Percentiles rank a stretch among this genome's conserved stretches.
These are phyloP conservation scores for Willisornis vidua DNA, from an alignment of 2,113 vertebrate species.

Conservation along the genomic window DNA sequence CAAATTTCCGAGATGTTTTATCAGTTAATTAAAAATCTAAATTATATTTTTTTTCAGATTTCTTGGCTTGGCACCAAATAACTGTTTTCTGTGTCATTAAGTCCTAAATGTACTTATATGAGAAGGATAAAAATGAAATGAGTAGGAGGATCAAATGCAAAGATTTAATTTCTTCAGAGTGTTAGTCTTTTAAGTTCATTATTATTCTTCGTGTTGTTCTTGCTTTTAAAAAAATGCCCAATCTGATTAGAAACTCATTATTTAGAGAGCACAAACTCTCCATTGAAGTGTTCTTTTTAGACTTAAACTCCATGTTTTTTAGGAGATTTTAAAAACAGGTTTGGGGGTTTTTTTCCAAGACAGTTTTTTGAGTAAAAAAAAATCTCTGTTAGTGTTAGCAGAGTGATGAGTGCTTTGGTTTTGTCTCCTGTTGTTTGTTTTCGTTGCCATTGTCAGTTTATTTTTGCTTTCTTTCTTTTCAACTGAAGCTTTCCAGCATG, in stretches of 20 bases:
- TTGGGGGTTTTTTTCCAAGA: neutral
- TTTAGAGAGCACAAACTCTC: neutral
- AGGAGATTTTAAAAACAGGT: neutral
- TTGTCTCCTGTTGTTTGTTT: slow-evolving; percentile 22
- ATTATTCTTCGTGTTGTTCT: neutral
- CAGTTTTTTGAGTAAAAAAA: neutral
- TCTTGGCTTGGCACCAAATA: neutral
- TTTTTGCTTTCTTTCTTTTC: slow-evolving; percentile 10
- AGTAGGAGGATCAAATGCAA: neutral
- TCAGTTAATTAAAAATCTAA: neutral
- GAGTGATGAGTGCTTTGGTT: neutral
- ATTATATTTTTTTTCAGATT: neutral
- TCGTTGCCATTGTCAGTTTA: neutral
- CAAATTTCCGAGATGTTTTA: neutral
- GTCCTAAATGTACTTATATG: neutral
- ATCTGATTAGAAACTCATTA: neutral
- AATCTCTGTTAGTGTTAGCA: neutral
- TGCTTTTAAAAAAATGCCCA: neutral
- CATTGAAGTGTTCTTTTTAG: neutral
- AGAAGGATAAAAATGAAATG: neutral
- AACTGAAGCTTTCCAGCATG: neutral
- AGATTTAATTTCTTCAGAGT: neutral
- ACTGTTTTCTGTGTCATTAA: neutral
- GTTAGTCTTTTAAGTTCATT: neutral
- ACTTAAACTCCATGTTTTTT: neutral